A percentile compares a stretch with the other conserved stretches of the same genome.
Evolutionary conservation across 2,797 vertebrate species (phyloP).

Genomic region (Lateolabrax maculatus): DNA sequence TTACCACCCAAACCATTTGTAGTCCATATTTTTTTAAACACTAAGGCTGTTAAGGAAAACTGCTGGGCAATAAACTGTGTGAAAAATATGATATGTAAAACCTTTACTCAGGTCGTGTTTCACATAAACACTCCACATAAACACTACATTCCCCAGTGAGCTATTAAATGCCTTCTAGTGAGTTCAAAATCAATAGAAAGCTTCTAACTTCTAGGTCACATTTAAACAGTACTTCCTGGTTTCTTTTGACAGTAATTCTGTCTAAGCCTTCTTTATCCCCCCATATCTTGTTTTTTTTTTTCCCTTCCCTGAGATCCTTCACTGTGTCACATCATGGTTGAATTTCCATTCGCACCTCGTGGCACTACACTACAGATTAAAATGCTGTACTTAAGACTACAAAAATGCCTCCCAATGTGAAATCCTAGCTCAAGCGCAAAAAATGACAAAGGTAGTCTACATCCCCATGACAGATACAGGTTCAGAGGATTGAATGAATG

Average conservation of each 20-base stretch:
- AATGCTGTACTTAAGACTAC: conserved; percentile 19
- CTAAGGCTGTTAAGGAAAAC: not conserved
- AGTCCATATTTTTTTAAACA: not conserved
- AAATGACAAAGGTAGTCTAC: not conserved
- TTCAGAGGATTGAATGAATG: conserved; percentile 23
- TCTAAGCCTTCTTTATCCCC: conserved; percentile 57
- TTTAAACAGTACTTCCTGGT: conserved; percentile 53
- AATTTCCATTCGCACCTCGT: conserved; percentile 28
- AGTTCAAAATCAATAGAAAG: conserved; percentile 62
- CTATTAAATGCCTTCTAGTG: conserved; percentile 46
- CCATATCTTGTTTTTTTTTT: conserved; percentile 41
- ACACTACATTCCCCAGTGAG: conserved; percentile 42
- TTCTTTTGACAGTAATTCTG: conserved; percentile 62
- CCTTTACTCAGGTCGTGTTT: not conserved
- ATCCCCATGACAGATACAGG: not conserved
- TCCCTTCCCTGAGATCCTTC: conserved; percentile 4
- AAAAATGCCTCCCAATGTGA: conserved; percentile 23
- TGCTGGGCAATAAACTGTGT: conserved; percentile 13
- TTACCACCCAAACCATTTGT: conserved; percentile 11
- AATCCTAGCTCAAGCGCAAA: not conserved
- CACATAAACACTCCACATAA: conserved; percentile 38
- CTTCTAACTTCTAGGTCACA: conserved; percentile 57
- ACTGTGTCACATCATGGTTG: conserved; percentile 44
- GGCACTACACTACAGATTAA: conserved; percentile 32
- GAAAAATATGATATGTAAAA: conserved; percentile 36